A percentile compares a stretch with the other conserved stretches of the same genome.
Evolutionary conservation across 2,888 invertebrate genomes (phyloP).

Genomic region (Neoascia interrupta): DNA sequence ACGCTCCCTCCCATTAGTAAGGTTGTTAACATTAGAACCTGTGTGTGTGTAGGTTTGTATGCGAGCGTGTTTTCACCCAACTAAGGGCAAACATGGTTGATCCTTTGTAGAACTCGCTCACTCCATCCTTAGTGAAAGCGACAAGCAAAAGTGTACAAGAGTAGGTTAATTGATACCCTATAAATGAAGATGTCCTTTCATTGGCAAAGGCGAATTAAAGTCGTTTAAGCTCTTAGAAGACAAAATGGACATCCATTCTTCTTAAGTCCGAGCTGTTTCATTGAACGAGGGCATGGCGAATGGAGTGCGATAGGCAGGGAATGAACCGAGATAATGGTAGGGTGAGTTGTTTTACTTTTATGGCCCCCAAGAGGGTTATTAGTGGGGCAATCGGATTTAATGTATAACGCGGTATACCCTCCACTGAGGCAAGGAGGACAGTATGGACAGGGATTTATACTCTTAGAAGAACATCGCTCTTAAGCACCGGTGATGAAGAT

Average conservation of each 20-base stretch:
- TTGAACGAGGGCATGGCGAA: not conserved
- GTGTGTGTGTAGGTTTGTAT: not conserved
- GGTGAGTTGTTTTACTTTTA: not conserved
- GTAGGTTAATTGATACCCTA: conserved; percentile 54
- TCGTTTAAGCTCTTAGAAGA: conserved; percentile 46
- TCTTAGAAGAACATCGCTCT: not conserved
- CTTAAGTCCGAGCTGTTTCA: conserved; percentile 16
- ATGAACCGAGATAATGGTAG: not conserved
- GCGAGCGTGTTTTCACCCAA: not conserved
- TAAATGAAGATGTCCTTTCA: conserved; percentile 29
- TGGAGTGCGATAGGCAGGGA: not conserved
- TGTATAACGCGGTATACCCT: not conserved
- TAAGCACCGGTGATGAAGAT: too few relatives aligned
- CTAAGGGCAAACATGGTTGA: conserved; percentile 40
- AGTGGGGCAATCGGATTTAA: conserved; percentile 14
- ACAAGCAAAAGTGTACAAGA: conserved; percentile 20
- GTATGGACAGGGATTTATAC: not conserved
- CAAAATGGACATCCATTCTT: conserved; percentile 34
- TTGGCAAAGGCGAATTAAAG: conserved; percentile 38
- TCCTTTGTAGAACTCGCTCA: conserved; percentile 31
- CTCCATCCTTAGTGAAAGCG: not conserved
- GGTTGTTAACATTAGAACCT: conserved; percentile 64
- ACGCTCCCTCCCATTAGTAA: conserved; percentile 33
- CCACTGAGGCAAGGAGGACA: not conserved
- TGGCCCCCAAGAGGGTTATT: conserved; percentile 16